phyloP scores from a whole-genome alignment of 2,113 vertebrate genomes.

The Vulpes ferrilata region DNA sequence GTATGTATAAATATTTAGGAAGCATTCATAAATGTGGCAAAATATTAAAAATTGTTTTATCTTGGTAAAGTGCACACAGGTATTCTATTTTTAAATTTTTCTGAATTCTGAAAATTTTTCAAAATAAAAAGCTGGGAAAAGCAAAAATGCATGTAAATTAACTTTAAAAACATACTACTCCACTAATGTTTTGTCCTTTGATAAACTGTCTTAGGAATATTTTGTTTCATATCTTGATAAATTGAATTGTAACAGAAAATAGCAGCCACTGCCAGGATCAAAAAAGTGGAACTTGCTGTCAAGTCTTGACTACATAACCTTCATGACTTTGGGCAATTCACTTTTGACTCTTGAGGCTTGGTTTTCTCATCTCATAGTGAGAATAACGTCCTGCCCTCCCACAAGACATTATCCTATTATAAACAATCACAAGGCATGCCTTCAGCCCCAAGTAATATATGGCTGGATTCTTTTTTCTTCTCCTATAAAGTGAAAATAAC shows the following conservation, averaged over 20 bases:
- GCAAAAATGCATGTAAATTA: neutral
- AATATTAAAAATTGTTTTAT: constrained; percentile 30
- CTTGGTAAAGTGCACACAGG: neutral
- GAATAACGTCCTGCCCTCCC: neutral
- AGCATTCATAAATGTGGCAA: neutral
- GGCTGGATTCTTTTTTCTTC: neutral
- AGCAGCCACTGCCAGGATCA: neutral
- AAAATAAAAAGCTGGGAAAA: constrained; percentile 15
- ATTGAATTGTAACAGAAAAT: constrained; percentile 20
- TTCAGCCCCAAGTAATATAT: neutral
- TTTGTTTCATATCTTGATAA: constrained; percentile 37
- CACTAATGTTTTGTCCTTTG: neutral
- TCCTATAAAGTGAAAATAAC: neutral
- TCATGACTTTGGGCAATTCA: neutral
- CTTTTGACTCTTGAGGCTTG: neutral
- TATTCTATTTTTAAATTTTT: neutral
- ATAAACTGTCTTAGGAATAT: constrained; percentile 29
- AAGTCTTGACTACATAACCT: neutral
- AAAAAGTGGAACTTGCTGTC: constrained; percentile 3
- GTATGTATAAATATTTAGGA: neutral
- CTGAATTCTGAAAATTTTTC: neutral
- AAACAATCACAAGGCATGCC: neutral
- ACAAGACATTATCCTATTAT: neutral
- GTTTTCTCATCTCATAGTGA: neutral
- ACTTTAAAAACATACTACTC: neutral